Conservation (phyloP, 2,113 vertebrate genomes). For the Barnardius zonarius region DNA sequence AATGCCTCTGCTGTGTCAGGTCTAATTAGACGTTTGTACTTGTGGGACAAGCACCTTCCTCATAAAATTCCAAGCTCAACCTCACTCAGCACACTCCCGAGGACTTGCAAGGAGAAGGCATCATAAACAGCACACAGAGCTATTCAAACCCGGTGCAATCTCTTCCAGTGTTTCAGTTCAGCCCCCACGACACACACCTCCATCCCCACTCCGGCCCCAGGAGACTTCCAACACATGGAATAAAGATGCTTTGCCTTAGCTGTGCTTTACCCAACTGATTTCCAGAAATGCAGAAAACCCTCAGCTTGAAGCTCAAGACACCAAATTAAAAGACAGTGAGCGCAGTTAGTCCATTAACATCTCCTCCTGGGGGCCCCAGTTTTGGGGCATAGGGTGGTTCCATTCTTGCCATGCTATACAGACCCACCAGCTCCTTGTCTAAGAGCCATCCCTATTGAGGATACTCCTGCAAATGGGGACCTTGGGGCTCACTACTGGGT, state of each 20-base stretch:
- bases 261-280: background rate
- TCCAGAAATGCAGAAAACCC: background rate
- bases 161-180: background rate
- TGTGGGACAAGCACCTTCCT: slow-evolving; percentile 65
- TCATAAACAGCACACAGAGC: background rate
- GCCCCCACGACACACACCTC: background rate
- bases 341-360: background rate
- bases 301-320: background rate
- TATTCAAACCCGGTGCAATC: background rate
- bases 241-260: background rate
- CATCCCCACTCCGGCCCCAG: background rate
- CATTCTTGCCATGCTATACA: background rate
- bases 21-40: slow-evolving; percentile 76
- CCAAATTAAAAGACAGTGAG: background rate
- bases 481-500: background rate
- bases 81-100: background rate
- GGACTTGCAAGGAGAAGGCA: background rate
- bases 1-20: slow-evolving; percentile 71
- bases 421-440: background rate
- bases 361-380: background rate
- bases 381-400: background rate
- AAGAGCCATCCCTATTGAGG: background rate
- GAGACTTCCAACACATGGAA: background rate
- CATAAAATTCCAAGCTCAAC: slow-evolving; percentile 59
- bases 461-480: background rate